Evolutionary conservation across 2,113 vertebrate species (phyloP).

Genomic region (Hypocryptadius cinnamomeus): DNA sequence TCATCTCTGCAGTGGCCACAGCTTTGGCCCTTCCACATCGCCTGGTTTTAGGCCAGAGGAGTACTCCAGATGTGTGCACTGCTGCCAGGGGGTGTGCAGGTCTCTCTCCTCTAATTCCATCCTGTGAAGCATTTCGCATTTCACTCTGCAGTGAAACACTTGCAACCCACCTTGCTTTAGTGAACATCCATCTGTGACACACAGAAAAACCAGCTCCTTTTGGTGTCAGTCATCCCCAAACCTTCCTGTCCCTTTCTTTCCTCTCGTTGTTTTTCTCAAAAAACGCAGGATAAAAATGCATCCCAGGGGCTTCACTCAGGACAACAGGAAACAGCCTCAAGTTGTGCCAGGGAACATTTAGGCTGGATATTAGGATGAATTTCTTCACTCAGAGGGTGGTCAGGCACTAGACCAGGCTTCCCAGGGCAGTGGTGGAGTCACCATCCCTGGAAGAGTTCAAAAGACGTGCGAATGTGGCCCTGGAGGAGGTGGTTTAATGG

Average conservation of each 20-base stretch:
- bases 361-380: not conserved
- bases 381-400: not conserved
- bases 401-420: not conserved
- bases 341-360: not conserved
- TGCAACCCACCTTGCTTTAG: not conserved
- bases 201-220: not conserved
- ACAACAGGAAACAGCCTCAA: not conserved
- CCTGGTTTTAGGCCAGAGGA: not conserved
- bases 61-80: not conserved
- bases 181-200: not conserved
- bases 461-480: fast-evolving
- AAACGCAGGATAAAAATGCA: not conserved
- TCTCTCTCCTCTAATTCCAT: not conserved
- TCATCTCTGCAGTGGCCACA: not conserved
- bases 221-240: not conserved
- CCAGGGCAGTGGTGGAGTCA: not conserved
- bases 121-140: not conserved
- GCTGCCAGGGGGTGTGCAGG: not conserved
- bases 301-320: not conserved
- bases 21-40: not conserved
- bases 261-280: not conserved
- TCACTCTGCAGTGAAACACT: not conserved
- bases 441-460: not conserved
- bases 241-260: not conserved
- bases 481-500: not conserved